Evolutionary conservation across 2,888 invertebrate species (phyloP), one percentile per base, ranked within the genome.

Genomic region (Lathronympha strigana): DNA sequence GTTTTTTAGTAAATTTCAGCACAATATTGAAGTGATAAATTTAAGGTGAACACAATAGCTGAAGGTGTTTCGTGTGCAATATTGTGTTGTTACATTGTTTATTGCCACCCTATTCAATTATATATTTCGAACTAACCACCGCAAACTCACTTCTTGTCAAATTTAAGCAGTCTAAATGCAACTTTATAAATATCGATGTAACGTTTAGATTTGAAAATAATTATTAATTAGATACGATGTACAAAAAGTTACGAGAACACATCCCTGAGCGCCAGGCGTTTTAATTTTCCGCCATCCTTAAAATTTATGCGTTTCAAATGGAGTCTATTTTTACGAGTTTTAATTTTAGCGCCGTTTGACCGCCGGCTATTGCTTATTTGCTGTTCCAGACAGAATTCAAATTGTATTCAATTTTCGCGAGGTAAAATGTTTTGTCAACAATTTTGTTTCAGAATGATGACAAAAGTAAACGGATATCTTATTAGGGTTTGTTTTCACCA

Each of bases 241-340:
- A 17, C n/a, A n/a, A 1, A 45, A 25, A 28, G 19, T 45, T 31
- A 43, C 8, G 5, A 6, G 25, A 21, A 11, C 4, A 9, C 31
- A 28, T 45, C 38, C 21, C 70, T 71, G 72, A 63, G 75, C 82
- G 71, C 71, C 77, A 79, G 83, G 83, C 73, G 71, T 79, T 86
- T 85, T 84, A 86, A 86, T 86, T 86, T 85, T 80, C 83, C 82
- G 84, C 80, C 71, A 80, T 76, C 74, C 74, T 81, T 77, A 75
- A 76, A 81, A 80, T 81, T 80, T 82, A 82, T 81, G 77, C 73
- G 71, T 73, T 77, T 75, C 72, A 70, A 78, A 76, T 72, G 63
- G 66, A 72, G 69, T 71, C 72, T 71, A 72, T 74, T 72, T 76
- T 77, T 73, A 74, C 69, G 74, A 69, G 71, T 73, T 79, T 73